Percentiles rank a stretch among this genome's conserved stretches.
phyloP scores from a whole-genome alignment of 2,797 vertebrate species.

The Pseudochirops cupreus region DNA sequence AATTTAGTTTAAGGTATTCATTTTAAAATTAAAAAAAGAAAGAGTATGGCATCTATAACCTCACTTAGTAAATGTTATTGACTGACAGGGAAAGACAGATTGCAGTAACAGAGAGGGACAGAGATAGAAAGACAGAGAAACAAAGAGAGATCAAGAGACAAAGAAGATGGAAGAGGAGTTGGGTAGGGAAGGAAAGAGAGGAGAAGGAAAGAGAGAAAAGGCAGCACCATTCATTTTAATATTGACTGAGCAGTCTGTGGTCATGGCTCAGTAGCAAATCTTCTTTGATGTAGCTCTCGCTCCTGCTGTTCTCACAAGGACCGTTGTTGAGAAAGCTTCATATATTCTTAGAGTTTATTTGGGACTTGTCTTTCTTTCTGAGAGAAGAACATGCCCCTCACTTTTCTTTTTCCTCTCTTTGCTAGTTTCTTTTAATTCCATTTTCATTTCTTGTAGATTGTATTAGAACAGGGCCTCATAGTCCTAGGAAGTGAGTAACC shows the following conservation, averaged over 20 bases:
- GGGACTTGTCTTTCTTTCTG: not conserved
- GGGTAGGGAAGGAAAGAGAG: not conserved
- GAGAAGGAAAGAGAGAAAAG: not conserved
- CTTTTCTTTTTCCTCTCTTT: not conserved
- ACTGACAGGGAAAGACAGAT: not conserved
- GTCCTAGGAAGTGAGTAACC: not conserved
- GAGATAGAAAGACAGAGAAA: too few relatives aligned
- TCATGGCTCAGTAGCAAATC: not conserved
- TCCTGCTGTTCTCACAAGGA: not conserved
- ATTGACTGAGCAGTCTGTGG: not conserved
- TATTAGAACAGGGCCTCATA: not conserved
- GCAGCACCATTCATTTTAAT: not conserved
- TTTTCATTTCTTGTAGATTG: not conserved
- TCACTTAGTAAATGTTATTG: not conserved
- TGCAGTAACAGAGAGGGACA: rapidly evolving
- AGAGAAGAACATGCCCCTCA: not conserved
- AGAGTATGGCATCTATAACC: not conserved
- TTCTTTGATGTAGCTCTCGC: not conserved
- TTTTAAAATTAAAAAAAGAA: not conserved
- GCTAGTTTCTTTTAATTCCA: not conserved
- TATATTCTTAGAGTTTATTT: not conserved
- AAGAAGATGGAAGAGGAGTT: not conserved
- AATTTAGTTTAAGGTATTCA: not conserved
- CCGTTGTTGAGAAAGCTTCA: not conserved
- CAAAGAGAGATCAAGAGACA: not conserved